phyloP scores from a whole-genome alignment of 2,797 vertebrate genomes.

The Darevskia mixta region DNA sequence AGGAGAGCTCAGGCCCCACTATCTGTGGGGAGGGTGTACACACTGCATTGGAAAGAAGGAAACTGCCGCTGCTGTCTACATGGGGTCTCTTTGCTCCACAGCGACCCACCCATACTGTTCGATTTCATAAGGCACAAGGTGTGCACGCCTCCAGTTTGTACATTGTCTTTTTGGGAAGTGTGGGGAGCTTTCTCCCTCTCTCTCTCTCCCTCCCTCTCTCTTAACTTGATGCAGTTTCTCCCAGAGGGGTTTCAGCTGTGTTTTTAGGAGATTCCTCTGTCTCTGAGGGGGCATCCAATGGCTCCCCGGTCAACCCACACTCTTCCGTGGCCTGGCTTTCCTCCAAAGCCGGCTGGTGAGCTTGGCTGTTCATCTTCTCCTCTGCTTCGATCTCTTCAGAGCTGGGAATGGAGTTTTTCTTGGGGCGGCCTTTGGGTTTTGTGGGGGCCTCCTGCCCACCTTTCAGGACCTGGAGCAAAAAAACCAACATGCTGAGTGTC shows the following conservation, averaged over 20 bases:
- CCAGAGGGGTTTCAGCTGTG: slow-evolving; percentile 57
- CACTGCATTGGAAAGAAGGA: background rate
- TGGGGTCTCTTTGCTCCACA: background rate
- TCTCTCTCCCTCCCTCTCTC: slow-evolving; percentile 37
- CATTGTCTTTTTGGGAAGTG: slow-evolving; percentile 33
- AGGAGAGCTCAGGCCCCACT: background rate
- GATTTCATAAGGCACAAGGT: slow-evolving; percentile 63
- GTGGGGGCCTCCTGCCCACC: slow-evolving; percentile 98
- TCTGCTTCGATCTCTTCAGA: slow-evolving; percentile 97
- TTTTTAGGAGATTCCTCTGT: slow-evolving; percentile 59
- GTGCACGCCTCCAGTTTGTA: slow-evolving; percentile 60
- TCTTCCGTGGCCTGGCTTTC: slow-evolving; percentile 48
- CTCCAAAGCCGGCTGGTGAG: slow-evolving; percentile 66
- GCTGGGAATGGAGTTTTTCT: slow-evolving; percentile 98
- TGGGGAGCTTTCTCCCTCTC: slow-evolving; percentile 8
- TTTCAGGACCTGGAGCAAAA: slow-evolving; percentile 89
- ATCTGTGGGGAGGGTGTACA: background rate
- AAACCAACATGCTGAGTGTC: background rate
- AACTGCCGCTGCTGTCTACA: background rate
- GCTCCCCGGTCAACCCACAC: slow-evolving; percentile 51
- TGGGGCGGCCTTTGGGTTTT: slow-evolving; percentile 98
- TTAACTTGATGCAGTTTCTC: slow-evolving; percentile 76
- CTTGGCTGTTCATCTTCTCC: slow-evolving; percentile 86
- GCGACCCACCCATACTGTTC: slow-evolving; percentile 13
- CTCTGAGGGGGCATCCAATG: slow-evolving; percentile 54